Percentiles rank a stretch among this genome's conserved stretches.
Evolutionary conservation across 2,797 vertebrate genomes (phyloP).

Genomic region (Coracias cyanogaster): DNA sequence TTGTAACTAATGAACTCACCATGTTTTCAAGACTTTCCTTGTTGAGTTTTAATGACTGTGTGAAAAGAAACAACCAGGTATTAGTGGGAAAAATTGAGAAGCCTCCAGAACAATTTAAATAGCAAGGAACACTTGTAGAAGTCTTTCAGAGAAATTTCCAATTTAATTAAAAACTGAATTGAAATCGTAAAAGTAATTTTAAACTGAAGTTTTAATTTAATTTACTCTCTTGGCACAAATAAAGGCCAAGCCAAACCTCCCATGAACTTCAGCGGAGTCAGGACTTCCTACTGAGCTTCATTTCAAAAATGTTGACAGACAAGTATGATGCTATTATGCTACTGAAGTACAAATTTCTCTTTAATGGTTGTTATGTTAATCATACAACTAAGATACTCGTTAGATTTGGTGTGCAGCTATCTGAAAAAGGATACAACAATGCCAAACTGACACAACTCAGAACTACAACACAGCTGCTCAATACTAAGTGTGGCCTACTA

Average conservation of each 20-base stretch:
- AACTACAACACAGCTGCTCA: neutral
- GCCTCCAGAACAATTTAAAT: neutral
- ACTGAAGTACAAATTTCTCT: neutral
- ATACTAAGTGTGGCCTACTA: neutral
- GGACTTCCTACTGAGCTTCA: neutral
- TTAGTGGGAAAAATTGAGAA: neutral
- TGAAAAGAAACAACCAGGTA: neutral
- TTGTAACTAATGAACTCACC: neutral
- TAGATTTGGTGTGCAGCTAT: slow-evolving; percentile 41
- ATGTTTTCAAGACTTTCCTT: neutral
- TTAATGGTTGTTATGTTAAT: neutral
- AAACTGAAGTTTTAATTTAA: neutral
- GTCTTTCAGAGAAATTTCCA: neutral
- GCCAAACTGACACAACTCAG: neutral
- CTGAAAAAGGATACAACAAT: neutral
- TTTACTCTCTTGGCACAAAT: neutral
- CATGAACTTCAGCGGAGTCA: neutral
- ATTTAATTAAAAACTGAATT: neutral
- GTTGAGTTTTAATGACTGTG: neutral
- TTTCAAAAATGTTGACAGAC: neutral
- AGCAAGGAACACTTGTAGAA: neutral
- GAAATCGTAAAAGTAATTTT: neutral
- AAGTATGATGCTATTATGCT: neutral
- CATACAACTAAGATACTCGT: neutral
- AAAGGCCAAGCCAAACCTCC: neutral